These are phyloP conservation scores for Delichon dasypus DNA, from an alignment of 2,797 vertebrate species.

Conservation along the genomic window DNA sequence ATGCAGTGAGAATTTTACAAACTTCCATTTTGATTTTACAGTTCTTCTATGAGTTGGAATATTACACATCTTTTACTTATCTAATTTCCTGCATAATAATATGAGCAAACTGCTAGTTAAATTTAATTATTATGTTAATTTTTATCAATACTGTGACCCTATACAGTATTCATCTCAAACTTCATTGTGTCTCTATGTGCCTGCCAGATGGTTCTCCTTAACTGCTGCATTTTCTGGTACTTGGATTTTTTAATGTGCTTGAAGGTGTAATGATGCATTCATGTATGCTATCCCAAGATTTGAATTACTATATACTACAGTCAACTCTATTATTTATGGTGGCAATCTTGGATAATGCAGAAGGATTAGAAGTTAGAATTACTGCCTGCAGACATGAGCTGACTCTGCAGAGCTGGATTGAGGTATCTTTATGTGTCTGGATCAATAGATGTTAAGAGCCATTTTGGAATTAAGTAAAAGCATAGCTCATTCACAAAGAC, in stretches of 20 bases:
- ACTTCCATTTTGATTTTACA: background rate
- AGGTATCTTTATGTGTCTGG: background rate
- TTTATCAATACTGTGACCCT: background rate
- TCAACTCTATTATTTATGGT: background rate
- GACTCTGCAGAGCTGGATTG: background rate
- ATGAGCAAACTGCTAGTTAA: background rate
- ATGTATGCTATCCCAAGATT: background rate
- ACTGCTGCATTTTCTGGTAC: background rate
- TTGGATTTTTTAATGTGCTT: background rate
- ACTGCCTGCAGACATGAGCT: background rate
- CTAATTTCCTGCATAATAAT: background rate
- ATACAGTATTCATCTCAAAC: background rate
- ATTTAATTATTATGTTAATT: background rate
- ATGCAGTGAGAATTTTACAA: background rate
- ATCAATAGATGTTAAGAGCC: conserved; percentile 23
- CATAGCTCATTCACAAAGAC: background rate
- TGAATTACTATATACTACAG: background rate
- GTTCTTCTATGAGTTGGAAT: conserved; percentile 15
- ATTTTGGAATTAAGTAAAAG: background rate
- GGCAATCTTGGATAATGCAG: background rate
- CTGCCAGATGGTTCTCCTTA: background rate
- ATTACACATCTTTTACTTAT: background rate
- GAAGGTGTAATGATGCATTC: background rate
- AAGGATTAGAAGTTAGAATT: background rate
- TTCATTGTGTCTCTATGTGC: background rate